Percentiles rank a stretch among this genome's conserved stretches.
Evolutionary conservation across 2,113 vertebrate species (phyloP).

Genomic region (Eidolon helvum): DNA sequence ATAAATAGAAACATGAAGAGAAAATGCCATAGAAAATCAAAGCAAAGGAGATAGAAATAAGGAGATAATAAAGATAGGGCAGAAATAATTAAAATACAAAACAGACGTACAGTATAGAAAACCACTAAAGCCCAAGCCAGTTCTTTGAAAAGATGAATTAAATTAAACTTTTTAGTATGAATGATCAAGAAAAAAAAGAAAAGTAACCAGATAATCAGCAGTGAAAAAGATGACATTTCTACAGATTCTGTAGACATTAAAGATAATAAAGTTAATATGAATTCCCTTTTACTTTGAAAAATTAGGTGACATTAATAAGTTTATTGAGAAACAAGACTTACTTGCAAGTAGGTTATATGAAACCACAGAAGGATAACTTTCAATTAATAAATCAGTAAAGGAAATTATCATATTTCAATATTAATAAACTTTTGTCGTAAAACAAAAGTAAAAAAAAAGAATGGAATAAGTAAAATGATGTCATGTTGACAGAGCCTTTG

Average conservation of each 20-base stretch:
- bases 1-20: not conserved
- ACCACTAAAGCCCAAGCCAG: not conserved
- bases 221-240: not conserved
- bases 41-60: not conserved
- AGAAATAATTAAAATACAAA: not conserved
- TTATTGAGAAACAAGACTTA: not conserved
- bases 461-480: not conserved
- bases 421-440: not conserved
- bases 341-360: not conserved
- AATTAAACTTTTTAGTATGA: not conserved
- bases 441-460: not conserved
- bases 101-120: not conserved
- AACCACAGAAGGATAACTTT: not conserved
- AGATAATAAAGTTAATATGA: not conserved
- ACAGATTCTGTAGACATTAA: not conserved
- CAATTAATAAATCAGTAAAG: not conserved
- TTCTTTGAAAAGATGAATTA: not conserved
- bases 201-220: not conserved
- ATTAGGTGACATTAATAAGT: not conserved
- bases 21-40: not conserved
- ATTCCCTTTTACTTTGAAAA: not conserved
- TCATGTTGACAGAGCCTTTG: not conserved
- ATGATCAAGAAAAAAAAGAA: not conserved
- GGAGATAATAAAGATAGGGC: not conserved
- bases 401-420: not conserved